Base-by-base conservation (phyloP, 2,888 invertebrate species). In the Phalera bucephala region DNA sequence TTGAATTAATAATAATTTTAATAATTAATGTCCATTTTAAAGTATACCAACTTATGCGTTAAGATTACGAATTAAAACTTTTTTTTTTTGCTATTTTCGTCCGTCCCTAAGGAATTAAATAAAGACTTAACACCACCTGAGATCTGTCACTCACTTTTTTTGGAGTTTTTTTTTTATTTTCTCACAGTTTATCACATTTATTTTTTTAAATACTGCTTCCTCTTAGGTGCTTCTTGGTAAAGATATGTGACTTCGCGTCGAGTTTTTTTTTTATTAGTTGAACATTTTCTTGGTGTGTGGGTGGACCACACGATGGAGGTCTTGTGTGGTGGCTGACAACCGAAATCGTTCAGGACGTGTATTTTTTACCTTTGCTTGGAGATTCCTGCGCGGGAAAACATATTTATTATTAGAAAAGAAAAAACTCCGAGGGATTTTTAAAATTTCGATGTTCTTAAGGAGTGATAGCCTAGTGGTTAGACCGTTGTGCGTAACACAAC, bases 141-240 rank as follows among this genome's bases (percentile, higher is more conserved):
- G 88, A 89, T 89, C 88, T 77, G 80, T 84, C 86, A 82, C 80
- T 86, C 86, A 85, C 86, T 85, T 81, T 84, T 81, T 78, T 66
- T 63, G 60, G 57, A 59, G 74, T 66, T 65, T 79, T 60, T 64
- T 66, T 83, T 66, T 65, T 79, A 59, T 64, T 66, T 83, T 85
- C 80, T 81, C 74, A 79, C 75, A 78, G 77, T 79, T 85, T 84
- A 84, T 86, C 84, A 84, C 83, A 86, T 81, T 78, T 17, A n/a
- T 83, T 77, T 69, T 68, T 79, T 80, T 64, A 72, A 83, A 84
- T 84, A 84, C 82, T 83, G 83, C 59, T 56, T 64, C 64, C 66
- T 69, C 70, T 71, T 70, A 66, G 70, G 70, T 74, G 72, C 66
- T 59, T 59, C 52, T 44, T 63, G 62, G 62, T 59, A 60, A 62